These are phyloP conservation scores for Amblyteles armatorius DNA, from an alignment of 2,888 invertebrate genomes.

Conservation along the genomic window DNA sequence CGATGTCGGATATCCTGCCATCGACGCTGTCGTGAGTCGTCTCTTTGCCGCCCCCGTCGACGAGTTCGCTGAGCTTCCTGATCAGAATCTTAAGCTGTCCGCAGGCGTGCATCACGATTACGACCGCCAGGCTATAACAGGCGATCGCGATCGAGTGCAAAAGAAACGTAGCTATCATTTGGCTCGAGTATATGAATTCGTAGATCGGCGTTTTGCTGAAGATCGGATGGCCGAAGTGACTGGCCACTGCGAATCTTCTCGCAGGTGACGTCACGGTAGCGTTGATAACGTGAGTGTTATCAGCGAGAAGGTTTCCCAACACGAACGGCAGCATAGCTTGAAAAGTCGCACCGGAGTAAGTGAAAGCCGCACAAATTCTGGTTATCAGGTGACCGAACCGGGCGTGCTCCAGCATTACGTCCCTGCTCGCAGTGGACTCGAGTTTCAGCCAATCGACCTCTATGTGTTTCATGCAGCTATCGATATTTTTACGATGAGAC, in stretches of 20 bases:
- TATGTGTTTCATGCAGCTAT: conserved; percentile 70
- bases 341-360: conserved; percentile 69
- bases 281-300: conserved; percentile 39
- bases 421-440: conserved; percentile 40
- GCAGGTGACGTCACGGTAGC: conserved; percentile 63
- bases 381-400: conserved; percentile 69
- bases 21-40: background rate
- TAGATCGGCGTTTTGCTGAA: conserved; percentile 72
- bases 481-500: conserved; percentile 58
- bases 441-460: conserved; percentile 70
- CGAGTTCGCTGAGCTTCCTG: conserved; percentile 66
- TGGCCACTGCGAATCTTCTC: conserved; percentile 68
- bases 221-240: conserved; percentile 71
- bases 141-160: conserved; percentile 75
- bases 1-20: conserved; percentile 66
- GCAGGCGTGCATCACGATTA: conserved; percentile 78
- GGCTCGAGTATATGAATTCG: conserved; percentile 75
- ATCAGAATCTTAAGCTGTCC: conserved; percentile 76
- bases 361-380: conserved; percentile 64
- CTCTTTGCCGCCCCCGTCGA: conserved; percentile 33
- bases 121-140: conserved; percentile 75
- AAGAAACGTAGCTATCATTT: conserved; percentile 73
- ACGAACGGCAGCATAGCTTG: conserved; percentile 46
- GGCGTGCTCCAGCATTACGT: conserved; percentile 71
- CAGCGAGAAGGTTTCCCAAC: conserved; percentile 40